Base-by-base conservation (phyloP, 2,797 vertebrate species). In the Phrynocephalus vlangalii region DNA sequence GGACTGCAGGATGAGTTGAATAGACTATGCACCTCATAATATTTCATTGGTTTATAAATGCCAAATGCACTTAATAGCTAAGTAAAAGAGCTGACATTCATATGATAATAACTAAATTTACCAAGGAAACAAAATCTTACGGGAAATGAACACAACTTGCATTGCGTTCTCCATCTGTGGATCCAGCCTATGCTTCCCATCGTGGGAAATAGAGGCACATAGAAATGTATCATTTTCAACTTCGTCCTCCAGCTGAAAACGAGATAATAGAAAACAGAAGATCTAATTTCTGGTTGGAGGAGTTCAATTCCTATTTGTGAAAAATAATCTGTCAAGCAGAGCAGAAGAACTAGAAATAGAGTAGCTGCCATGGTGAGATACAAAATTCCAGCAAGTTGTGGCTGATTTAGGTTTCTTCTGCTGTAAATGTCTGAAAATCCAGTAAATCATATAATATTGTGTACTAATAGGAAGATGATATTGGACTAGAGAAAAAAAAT, bases 1-100 rank as follows among this genome's bases (percentile, higher is more conserved):
- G 18, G 11, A n/a, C 28, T 18, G 0, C 0, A 0, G 3, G 63
- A 60, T 70, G 48, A 48, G 8, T 71, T 84, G 85, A 50, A n/a
- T 33, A 52, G 18, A 72, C 79, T 89, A 72, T 33, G 71, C 13
- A 80, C 77, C 26, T 8, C 70, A 79, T 0, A 15, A 44, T 48
- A 80, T 28, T 52, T 85, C 11, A 52, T 52, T 6, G 73, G 63
- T 86, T 60, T 82, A 50, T 72, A 82, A 77, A 48, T 33, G 3
- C 80, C 91, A 83, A 71, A 89, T 75, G 81, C 72, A 91, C 84
- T 15, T 63, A 63, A 89, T 80, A 86, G 30, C 8, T n/a, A 86
- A 83, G 70, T 73, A 86, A 72, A 71, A 63, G 28, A 81, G 38
- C 67, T 85, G 1, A 82, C 83, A 87, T 83, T 87, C 91, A 89